Conservation (phyloP, 2,888 invertebrate species). For the Melikaiella ostensackeni region DNA sequence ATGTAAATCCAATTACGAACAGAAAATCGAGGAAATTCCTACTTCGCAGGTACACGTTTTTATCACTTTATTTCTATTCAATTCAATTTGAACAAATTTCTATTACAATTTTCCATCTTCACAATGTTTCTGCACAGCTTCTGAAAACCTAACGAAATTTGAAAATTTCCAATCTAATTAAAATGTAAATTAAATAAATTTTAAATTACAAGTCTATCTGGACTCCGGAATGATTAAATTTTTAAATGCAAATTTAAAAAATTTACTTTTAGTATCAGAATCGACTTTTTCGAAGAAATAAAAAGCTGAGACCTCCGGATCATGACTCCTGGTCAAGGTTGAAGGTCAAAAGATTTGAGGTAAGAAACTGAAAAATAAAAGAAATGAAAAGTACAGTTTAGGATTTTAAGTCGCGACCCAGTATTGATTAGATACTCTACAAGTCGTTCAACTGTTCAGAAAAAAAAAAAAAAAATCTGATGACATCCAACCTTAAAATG, state of each 20-base stretch:
- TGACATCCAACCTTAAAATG: neutral
- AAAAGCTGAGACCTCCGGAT: constrained; percentile 1
- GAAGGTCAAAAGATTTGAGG: constrained; percentile 19
- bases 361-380: constrained; percentile 21
- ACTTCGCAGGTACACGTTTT: neutral
- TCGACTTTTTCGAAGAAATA: neutral
- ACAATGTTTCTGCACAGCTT: too few relatives aligned
- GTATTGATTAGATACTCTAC: constrained; percentile 24
- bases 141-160: too few relatives aligned
- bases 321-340: constrained; percentile 16
- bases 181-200: neutral
- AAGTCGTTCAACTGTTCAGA: constrained; percentile 22
- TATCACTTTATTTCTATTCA: neutral
- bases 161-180: too few relatives aligned
- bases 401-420: neutral
- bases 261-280: neutral
- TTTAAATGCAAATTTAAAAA: neutral
- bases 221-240: neutral
- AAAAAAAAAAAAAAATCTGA: neutral
- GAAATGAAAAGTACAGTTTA: constrained; percentile 9
- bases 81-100: neutral
- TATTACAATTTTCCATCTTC: neutral
- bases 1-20: constrained; percentile 33
- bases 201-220: neutral
- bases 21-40: constrained; percentile 13